phyloP scores from a whole-genome alignment of 2,888 invertebrate species.

The Dryococelus australis region DNA sequence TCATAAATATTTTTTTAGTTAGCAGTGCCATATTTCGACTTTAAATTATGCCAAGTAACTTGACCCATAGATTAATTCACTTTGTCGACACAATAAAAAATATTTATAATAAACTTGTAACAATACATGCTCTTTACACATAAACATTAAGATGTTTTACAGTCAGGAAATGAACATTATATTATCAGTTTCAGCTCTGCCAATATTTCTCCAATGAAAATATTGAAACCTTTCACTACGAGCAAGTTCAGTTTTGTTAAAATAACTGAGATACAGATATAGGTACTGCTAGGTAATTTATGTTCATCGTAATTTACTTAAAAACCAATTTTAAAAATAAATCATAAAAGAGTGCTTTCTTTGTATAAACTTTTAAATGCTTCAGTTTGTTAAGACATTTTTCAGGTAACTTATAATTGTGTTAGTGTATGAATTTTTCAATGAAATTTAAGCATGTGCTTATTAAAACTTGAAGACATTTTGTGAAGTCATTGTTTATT shows the following conservation, averaged over 20 bases:
- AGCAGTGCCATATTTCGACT: neutral
- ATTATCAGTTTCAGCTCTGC: no score
- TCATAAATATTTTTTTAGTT: neutral
- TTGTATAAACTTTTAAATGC: neutral
- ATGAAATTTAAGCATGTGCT: neutral
- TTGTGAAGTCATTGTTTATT: slow-evolving; percentile 16
- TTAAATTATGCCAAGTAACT: neutral
- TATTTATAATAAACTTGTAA: neutral
- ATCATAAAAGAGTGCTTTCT: neutral
- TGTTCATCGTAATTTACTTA: no score
- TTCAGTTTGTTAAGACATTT: neutral
- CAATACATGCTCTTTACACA: neutral
- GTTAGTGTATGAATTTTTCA: neutral
- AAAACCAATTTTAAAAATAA: no score
- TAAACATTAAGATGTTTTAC: neutral
- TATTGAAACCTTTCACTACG: no score
- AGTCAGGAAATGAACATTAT: neutral
- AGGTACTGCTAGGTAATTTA: no score
- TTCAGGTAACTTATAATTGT: neutral
- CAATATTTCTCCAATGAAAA: no score
- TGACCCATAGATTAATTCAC: neutral
- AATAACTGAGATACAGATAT: no score
- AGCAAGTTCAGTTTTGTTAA: no score
- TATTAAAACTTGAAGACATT: neutral
- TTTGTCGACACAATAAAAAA: neutral